Percentiles rank a stretch among this genome's conserved stretches.
Evolutionary conservation across 64 coral and sea anemone species (phyloP).

Genomic region (Pachyseris speciosa): DNA sequence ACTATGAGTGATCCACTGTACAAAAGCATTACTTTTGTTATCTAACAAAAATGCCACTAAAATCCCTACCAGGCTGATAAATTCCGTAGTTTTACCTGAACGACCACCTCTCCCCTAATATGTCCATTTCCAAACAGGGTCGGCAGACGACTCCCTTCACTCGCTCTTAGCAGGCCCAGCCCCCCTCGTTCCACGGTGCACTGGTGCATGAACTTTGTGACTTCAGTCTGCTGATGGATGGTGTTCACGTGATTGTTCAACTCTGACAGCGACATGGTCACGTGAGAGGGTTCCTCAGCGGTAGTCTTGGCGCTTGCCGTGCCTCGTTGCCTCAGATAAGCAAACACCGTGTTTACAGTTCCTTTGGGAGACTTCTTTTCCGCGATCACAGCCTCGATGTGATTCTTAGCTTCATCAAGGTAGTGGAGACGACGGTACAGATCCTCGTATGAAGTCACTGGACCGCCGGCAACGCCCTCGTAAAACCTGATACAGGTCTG

Average conservation of each 20-base stretch:
- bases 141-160: conserved; percentile 48
- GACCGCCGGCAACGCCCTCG: conserved; percentile 61
- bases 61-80: not conserved
- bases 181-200: conserved; percentile 75
- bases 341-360: conserved; percentile 52
- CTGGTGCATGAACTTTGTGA: conserved; percentile 92
- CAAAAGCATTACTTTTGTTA: too few species aligned
- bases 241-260: conserved; percentile 89
- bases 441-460: conserved; percentile 78
- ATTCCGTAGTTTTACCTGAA: conserved; percentile 63
- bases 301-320: conserved; percentile 23
- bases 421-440: conserved; percentile 80
- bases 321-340: conserved; percentile 68
- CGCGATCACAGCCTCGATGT: conserved; percentile 87
- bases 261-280: conserved; percentile 84
- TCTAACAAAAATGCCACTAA: not conserved
- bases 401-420: conserved; percentile 72
- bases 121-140: conserved; percentile 94
- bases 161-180: conserved; percentile 23
- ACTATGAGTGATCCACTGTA: too few species aligned
- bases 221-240: conserved; percentile 93
- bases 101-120: conserved; percentile 76
- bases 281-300: conserved; percentile 67
- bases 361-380: conserved; percentile 84
- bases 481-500: conserved; percentile 98